A percentile compares a stretch with the other conserved stretches of the same genome.
These are phyloP conservation scores for Philopotamus ludificatus DNA, from an alignment of 1,140 invertebrate genomes.

Conservation along the genomic window DNA sequence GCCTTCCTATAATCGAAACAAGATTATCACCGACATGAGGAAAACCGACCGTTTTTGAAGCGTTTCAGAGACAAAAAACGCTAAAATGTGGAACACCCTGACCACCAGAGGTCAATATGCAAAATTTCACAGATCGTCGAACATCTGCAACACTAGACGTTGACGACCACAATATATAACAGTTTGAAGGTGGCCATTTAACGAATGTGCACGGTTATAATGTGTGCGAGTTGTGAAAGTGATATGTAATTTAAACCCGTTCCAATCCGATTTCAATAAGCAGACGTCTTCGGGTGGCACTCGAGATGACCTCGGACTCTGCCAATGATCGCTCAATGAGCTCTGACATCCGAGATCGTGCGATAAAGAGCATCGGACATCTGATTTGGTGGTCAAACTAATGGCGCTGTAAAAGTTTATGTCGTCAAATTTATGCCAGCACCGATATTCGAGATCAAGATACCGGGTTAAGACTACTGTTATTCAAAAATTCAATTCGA, in stretches of 20 bases:
- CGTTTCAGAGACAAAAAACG: no score
- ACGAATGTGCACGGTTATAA: background rate
- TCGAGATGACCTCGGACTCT: slow-evolving; percentile 24
- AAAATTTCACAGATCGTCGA: slow-evolving; percentile 3
- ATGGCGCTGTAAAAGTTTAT: no score
- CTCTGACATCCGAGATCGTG: no score
- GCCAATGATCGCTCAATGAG: slow-evolving; percentile 32
- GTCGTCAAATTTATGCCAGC: no score
- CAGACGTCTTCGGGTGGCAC: slow-evolving; percentile 16
- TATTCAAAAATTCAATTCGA: no score
- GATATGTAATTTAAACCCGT: slow-evolving; percentile 17
- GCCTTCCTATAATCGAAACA: no score
- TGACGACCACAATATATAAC: background rate
- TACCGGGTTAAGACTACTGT: no score
- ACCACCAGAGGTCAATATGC: slow-evolving; percentile 19
- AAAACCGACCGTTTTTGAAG: slow-evolving; percentile 4
- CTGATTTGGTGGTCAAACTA: no score
- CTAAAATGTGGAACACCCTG: slow-evolving; percentile 15
- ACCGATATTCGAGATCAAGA: no score
- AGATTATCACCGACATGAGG: slow-evolving; percentile 13
- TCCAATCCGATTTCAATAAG: slow-evolving; percentile 34
- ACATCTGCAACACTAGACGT: background rate
- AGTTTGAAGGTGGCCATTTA: background rate
- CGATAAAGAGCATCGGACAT: no score
- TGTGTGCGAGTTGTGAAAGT: slow-evolving; percentile 29